Conservation (phyloP, 2,113 vertebrate species). For the Grallaria varia region DNA sequence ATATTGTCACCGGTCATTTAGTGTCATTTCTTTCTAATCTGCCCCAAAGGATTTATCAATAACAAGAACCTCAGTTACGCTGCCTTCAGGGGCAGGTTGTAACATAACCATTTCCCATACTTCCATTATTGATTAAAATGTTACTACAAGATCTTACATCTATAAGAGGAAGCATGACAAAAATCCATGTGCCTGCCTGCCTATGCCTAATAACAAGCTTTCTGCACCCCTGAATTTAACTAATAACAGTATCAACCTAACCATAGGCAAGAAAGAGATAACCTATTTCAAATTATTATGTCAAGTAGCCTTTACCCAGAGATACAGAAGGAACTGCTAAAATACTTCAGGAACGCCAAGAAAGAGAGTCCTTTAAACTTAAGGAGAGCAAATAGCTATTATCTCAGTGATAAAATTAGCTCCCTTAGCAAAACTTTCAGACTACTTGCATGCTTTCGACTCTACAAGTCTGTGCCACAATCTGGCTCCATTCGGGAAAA, state of each 20-base stretch:
- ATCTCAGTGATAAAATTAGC: constrained; percentile 56
- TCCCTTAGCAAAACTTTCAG: constrained; percentile 26
- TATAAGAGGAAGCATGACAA: not conserved
- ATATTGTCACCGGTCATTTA: not conserved
- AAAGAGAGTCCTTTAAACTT: not conserved
- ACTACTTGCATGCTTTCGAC: constrained; percentile 57
- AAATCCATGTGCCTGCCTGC: not conserved
- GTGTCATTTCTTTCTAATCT: not conserved
- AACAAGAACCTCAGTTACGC: not conserved
- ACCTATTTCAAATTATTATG: not conserved
- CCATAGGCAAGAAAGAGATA: not conserved
- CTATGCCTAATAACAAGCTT: not conserved
- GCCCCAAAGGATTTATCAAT: not conserved
- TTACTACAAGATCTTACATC: not conserved
- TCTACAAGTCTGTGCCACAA: constrained; percentile 13
- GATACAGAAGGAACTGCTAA: not conserved
- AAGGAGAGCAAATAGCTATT: not conserved
- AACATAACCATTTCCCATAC: not conserved
- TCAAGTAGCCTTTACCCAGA: not conserved
- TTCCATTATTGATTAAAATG: not conserved
- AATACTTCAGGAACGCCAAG: not conserved
- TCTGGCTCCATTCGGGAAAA: not conserved
- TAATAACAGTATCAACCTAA: not conserved
- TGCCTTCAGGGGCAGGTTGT: not conserved
- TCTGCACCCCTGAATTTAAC: not conserved